Evolutionary conservation across 1,140 invertebrate species (phyloP).

Genomic region (Holcopasites calliopsidis): DNA sequence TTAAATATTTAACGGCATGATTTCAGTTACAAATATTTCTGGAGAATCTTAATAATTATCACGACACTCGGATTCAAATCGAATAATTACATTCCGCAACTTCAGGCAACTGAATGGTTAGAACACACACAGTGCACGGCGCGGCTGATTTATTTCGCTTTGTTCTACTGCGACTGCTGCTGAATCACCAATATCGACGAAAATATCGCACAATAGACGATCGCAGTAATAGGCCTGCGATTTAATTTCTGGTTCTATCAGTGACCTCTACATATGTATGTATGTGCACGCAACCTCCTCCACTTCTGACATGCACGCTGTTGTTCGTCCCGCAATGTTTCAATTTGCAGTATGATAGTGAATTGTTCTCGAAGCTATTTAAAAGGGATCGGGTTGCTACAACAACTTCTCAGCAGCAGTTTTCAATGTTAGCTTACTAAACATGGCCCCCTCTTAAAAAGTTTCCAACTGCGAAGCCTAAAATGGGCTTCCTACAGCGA

Average conservation of each 20-base stretch:
- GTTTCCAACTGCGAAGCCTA: too few relatives aligned
- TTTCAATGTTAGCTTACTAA: background rate
- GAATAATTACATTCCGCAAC: too few relatives aligned
- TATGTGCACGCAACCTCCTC: conserved; percentile 4
- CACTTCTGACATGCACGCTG: background rate
- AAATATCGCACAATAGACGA: background rate
- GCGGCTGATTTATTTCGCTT: background rate
- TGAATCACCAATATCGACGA: background rate
- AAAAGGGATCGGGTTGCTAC: background rate
- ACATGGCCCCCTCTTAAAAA: too few relatives aligned
- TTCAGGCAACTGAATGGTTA: too few relatives aligned
- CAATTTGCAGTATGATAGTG: background rate
- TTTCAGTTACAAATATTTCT: too few relatives aligned
- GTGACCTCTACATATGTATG: too few relatives aligned
- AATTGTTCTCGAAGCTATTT: background rate
- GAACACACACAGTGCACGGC: background rate
- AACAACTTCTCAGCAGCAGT: background rate
- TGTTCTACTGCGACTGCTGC: background rate
- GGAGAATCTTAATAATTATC: too few relatives aligned
- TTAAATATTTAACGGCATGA: too few relatives aligned
- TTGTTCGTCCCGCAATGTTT: background rate
- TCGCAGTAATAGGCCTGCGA: background rate
- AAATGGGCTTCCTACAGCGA: too few relatives aligned
- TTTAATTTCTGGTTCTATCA: conserved; percentile 15
- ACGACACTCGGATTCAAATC: too few relatives aligned